A percentile compares a stretch with the other conserved stretches of the same genome.
These are phyloP conservation scores for Synergus umbraculus DNA, from an alignment of 2,888 invertebrate species.

Conservation along the genomic window DNA sequence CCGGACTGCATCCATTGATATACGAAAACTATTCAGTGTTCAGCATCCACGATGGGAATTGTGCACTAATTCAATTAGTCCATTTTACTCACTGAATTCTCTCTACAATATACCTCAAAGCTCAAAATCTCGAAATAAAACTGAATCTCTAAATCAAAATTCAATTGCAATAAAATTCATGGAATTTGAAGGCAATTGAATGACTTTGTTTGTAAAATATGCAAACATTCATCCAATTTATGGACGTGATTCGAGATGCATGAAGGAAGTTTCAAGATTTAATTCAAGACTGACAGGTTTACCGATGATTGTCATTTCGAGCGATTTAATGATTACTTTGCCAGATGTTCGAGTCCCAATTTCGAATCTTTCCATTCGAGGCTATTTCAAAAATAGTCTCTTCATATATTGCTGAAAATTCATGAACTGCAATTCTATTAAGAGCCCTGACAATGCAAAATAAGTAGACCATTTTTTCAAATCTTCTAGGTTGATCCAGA, in stretches of 20 bases:
- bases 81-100: not conserved
- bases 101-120: not conserved
- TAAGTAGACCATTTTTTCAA: slow-evolving; percentile 8
- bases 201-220: not conserved
- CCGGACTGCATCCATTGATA: not conserved
- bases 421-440: not conserved
- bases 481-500: not conserved
- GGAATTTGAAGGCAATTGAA: not conserved
- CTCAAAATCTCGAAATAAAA: not conserved
- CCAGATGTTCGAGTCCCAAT: not conserved
- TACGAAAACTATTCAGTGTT: not conserved
- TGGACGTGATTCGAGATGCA: not conserved
- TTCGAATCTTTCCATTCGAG: slow-evolving; percentile 9
- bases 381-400: slow-evolving; percentile 27
- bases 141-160: not conserved
- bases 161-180: not conserved
- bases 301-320: slow-evolving; percentile 10
- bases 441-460: slow-evolving; percentile 12
- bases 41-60: not conserved
- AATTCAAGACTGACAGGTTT: not conserved
- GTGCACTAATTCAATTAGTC: slow-evolving; percentile 9
- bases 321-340: not conserved
- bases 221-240: not conserved
- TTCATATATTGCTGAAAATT: slow-evolving; percentile 1
- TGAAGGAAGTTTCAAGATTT: not conserved